Conservation (phyloP, 2,888 invertebrate species). For the Eupithecia abbreviata region DNA sequence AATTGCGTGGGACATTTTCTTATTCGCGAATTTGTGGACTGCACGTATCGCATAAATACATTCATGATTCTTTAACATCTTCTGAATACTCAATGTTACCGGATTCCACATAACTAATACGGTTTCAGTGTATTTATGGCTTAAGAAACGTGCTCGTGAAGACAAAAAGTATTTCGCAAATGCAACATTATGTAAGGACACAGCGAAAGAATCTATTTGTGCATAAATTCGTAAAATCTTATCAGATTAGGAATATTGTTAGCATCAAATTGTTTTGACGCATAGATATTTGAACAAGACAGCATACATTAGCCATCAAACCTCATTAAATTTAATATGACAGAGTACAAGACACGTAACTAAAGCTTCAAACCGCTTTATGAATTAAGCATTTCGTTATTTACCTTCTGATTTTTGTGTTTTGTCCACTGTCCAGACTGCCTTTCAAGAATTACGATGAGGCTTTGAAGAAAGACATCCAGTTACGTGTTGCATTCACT, state of each 20-base stretch:
- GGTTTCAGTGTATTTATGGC: constrained; percentile 36
- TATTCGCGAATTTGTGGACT: constrained; percentile 43
- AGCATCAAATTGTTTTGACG: background rate
- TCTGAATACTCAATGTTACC: constrained; percentile 36
- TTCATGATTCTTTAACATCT: constrained; percentile 42
- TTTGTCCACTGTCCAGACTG: background rate
- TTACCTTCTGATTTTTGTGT: constrained; percentile 4
- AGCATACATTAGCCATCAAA: background rate
- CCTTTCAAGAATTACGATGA: constrained; percentile 9
- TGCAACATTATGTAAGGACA: background rate
- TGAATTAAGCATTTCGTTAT: constrained; percentile 9
- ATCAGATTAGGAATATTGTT: background rate
- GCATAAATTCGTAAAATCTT: background rate
- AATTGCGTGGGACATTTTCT: constrained; percentile 43
- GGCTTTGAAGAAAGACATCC: constrained; percentile 17
- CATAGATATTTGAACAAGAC: background rate
- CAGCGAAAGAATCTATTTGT: background rate
- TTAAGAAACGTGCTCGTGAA: constrained; percentile 35
- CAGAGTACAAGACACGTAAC: background rate
- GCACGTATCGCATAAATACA: constrained; percentile 46
- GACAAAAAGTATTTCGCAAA: constrained; percentile 20
- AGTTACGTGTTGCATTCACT: constrained; percentile 9
- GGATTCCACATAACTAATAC: constrained; percentile 43
- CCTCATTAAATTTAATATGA: constrained; percentile 1
- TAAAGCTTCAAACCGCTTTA: constrained; percentile 1